A percentile compares a stretch with the other conserved stretches of the same genome.
phyloP scores from a whole-genome alignment of 1,140 invertebrate genomes.

The Rhizoglyphus robini region DNA sequence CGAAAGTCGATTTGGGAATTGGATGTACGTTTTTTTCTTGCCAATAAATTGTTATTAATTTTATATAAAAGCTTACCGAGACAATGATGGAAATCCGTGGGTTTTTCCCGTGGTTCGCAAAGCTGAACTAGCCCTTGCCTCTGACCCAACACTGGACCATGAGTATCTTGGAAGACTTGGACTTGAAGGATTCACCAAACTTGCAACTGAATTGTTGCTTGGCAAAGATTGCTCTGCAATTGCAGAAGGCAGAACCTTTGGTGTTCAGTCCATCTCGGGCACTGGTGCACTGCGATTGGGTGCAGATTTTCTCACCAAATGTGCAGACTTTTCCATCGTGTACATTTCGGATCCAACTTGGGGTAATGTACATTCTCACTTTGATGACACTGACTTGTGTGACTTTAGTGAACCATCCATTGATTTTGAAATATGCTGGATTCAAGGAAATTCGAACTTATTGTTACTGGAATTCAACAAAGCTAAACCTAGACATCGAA shows the following conservation, averaged over 20 bases:
- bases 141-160: slow-evolving; percentile 77
- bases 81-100: slow-evolving; percentile 86
- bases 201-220: slow-evolving; percentile 66
- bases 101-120: slow-evolving; percentile 85
- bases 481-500: slow-evolving; percentile 61
- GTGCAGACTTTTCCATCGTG: slow-evolving; percentile 60
- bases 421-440: slow-evolving; percentile 76
- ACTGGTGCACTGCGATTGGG: slow-evolving; percentile 79
- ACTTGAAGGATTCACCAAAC: slow-evolving; percentile 58
- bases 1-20: slow-evolving; percentile 87
- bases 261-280: slow-evolving; percentile 80
- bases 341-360: slow-evolving; percentile 90
- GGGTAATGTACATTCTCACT: slow-evolving; percentile 61
- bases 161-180: slow-evolving; percentile 92
- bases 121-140: slow-evolving; percentile 68
- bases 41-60: neutral
- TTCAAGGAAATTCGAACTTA: slow-evolving; percentile 66
- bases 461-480: slow-evolving; percentile 77
- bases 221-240: slow-evolving; percentile 61
- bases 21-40: slow-evolving; percentile 58
- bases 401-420: slow-evolving; percentile 65
- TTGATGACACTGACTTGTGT: neutral
- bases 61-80: slow-evolving; percentile 66
- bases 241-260: slow-evolving; percentile 58
- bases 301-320: slow-evolving; percentile 67